phyloP scores from a whole-genome alignment of 2,888 invertebrate genomes.

The Andricus quercusramuli region DNA sequence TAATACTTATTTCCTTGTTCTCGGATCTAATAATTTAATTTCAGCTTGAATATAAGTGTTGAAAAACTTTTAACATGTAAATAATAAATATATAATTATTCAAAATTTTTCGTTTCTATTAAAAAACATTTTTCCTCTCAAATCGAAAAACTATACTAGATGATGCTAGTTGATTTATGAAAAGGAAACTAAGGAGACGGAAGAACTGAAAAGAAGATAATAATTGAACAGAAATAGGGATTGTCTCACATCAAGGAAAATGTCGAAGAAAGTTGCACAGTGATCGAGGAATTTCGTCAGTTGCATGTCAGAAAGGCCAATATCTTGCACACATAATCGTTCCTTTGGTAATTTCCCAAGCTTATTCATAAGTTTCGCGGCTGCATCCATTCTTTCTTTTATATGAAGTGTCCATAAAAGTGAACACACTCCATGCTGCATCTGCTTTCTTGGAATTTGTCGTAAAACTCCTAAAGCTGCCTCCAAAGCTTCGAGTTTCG shows the following conservation, averaged over 20 bases:
- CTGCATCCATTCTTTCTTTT: constrained; percentile 88
- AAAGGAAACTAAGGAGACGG: constrained; percentile 79
- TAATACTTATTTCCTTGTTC: too few relatives aligned
- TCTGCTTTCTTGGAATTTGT: constrained; percentile 83
- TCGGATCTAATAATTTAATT: too few relatives aligned
- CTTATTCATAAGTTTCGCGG: constrained; percentile 88
- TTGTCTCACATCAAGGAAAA: constrained; percentile 81
- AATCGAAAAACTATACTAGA: too few relatives aligned
- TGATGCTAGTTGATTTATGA: background rate
- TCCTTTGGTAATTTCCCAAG: constrained; percentile 92
- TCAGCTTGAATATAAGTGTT: too few relatives aligned
- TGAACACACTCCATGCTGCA: constrained; percentile 87
- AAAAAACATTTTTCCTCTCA: too few relatives aligned
- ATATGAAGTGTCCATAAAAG: constrained; percentile 94
- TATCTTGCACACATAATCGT: constrained; percentile 88
- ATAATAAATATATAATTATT: too few relatives aligned
- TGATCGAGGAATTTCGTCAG: constrained; percentile 76
- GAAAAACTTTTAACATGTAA: too few relatives aligned
- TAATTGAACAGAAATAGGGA: background rate
- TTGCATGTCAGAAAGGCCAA: constrained; percentile 85
- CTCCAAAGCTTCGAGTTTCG: constrained; percentile 83
- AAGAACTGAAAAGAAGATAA: constrained; percentile 77
- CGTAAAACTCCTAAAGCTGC: constrained; percentile 86
- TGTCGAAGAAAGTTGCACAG: constrained; percentile 80
- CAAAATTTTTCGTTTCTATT: too few relatives aligned